These are phyloP conservation scores for Carlito syrichta DNA, from an alignment of 2,113 vertebrate genomes.

Conservation along the genomic window DNA sequence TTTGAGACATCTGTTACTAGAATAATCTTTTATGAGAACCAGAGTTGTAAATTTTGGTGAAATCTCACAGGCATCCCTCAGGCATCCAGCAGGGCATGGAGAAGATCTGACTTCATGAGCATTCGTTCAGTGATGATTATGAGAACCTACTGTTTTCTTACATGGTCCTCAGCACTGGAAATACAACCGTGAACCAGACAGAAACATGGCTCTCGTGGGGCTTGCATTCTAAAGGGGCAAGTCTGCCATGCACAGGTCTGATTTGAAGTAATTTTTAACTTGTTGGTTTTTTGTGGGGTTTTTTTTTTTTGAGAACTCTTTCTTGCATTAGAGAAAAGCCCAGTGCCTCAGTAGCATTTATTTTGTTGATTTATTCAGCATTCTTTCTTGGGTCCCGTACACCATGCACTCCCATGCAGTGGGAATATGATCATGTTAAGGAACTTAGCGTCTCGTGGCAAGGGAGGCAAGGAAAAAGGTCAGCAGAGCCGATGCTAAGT, in stretches of 20 bases:
- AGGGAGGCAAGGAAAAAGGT: background rate
- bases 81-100: background rate
- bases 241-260: background rate
- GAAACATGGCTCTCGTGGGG: background rate
- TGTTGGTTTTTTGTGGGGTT: too few species aligned
- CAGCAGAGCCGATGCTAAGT: background rate
- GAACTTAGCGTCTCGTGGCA: background rate
- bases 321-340: background rate
- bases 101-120: background rate
- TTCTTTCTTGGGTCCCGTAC: background rate
- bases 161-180: background rate
- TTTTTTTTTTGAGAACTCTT: background rate
- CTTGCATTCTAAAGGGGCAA: background rate
- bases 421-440: background rate
- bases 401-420: background rate
- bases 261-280: background rate
- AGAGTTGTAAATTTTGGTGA: too few species aligned
- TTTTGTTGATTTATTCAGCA: background rate
- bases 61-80: background rate
- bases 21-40: conserved; percentile 9
- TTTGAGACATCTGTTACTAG: background rate
- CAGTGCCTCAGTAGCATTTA: background rate
- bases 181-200: background rate
- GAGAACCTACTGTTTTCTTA: background rate
- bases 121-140: background rate